Conservation (phyloP, 2,888 invertebrate species). For the Drosophila fulvimacula region DNA sequence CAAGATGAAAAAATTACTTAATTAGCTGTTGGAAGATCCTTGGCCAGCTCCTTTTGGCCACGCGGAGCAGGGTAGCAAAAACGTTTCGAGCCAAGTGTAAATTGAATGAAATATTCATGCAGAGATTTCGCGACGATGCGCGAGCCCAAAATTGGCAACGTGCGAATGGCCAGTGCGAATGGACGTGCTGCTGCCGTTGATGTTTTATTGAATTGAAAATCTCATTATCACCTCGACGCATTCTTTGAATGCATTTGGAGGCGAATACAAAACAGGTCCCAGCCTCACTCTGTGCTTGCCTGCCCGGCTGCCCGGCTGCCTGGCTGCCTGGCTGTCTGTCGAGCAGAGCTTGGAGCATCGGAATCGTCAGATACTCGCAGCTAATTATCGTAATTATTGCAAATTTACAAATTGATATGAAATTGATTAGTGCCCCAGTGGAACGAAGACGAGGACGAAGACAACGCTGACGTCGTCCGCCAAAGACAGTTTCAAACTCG, state of each 20-base stretch:
- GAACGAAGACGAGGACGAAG: conserved; percentile 26
- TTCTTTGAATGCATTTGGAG: conserved; percentile 75
- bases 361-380: conserved; percentile 75
- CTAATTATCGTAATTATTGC: conserved; percentile 85
- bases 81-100: conserved; percentile 68
- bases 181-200: conserved; percentile 27
- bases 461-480: conserved; percentile 15
- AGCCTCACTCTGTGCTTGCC: conserved; percentile 9
- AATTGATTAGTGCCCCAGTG: conserved; percentile 83
- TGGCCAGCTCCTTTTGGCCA: conserved; percentile 28
- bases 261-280: conserved; percentile 40
- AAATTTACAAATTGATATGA: conserved; percentile 85
- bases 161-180: conserved; percentile 13
- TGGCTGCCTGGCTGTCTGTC: background rate
- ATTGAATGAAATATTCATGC: conserved; percentile 82
- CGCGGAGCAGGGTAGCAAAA: conserved; percentile 26
- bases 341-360: conserved; percentile 26
- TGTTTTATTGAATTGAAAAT: conserved; percentile 80
- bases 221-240: conserved; percentile 82
- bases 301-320: conserved; percentile 22
- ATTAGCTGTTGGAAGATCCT: conserved; percentile 64
- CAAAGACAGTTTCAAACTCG: conserved; percentile 38
- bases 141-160: conserved; percentile 69
- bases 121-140: conserved; percentile 62
- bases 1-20: conserved; percentile 74